Evolutionary conservation across 2,113 vertebrate species (phyloP), one percentile per base, ranked within the genome.

Genomic region (Shinisaurus crocodilurus): DNA sequence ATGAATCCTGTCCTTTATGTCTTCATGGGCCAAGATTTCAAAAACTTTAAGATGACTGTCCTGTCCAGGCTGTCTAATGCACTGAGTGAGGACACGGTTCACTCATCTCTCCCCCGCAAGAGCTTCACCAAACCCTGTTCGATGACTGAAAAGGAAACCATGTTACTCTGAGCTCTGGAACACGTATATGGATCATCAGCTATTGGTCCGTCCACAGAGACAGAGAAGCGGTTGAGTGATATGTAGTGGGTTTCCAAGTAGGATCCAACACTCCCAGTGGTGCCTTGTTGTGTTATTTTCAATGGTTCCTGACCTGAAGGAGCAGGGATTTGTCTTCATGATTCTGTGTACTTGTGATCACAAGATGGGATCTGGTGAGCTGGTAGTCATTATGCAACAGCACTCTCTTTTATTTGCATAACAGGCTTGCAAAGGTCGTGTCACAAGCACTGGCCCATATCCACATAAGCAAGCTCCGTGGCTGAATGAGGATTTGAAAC

Each of bases 21-120:
- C 77, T 99, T 99, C 97, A 98, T 99, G 98, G 99, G 99, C 3
- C 98, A 98, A 29, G 98, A 99, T 94, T 98, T 99, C 89, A 98
- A 97, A 96, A 98, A 98, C 93, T 97, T 98, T 86, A 97, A 97
- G 92, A 91, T 97, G 54, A 92, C 96, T 45, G 70, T 97, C 50
- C 92, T 98, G 5, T 98, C 97, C 82, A 94, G 97, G 32, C 90
- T 98, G 94, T 96, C 95, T 75, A 97, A 97, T 0, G 97, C 98
- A 5, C 96, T 98, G 89, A 98, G 97, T 0, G 98, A 98, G 89
- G 97, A 98, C 90, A 97, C 96, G 0, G 94, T 95, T 0, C 96
- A 97, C 69, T 97, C 97, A 54, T 95, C 95, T 48, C 91, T 96
- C 0, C 95, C 96, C 18, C 96, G 97, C 80, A 96, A 96, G 90